These are phyloP conservation scores for Propithecus perrieri DNA, from an alignment of 2,797 vertebrate species.

Conservation along the genomic window DNA sequence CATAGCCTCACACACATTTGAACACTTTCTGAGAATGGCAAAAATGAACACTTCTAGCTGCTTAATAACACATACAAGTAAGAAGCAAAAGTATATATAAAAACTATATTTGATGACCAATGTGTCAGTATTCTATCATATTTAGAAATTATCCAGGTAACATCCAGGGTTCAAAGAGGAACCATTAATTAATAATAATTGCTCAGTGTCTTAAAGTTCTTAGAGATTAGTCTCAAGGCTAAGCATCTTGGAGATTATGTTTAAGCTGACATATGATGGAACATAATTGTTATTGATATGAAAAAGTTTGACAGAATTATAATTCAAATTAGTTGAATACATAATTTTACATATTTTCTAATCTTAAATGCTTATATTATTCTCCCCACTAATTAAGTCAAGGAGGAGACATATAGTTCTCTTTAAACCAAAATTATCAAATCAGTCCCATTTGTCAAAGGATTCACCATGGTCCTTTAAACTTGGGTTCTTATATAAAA, in stretches of 20 bases:
- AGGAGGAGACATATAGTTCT: background rate
- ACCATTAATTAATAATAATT: background rate
- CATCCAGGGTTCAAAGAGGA: background rate
- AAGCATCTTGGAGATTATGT: background rate
- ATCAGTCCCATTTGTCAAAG: background rate
- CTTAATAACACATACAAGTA: background rate
- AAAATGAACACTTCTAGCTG: background rate
- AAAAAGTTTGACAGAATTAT: background rate
- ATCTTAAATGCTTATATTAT: background rate
- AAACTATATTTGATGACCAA: background rate
- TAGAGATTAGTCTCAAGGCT: background rate
- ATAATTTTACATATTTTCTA: background rate
- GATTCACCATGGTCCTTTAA: background rate
- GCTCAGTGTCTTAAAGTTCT: background rate
- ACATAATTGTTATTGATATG: background rate
- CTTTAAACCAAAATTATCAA: background rate
- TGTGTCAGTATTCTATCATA: background rate
- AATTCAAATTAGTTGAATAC: conserved; percentile 1
- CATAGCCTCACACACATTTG: background rate
- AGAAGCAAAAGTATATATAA: background rate
- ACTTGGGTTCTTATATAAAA: conserved; percentile 9
- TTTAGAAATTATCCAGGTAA: conserved; percentile 10
- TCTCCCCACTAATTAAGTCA: background rate
- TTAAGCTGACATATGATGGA: background rate
- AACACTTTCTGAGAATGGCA: background rate